Base-by-base conservation (phyloP, 2,797 vertebrate species). In the Phylloscopus collybita region DNA sequence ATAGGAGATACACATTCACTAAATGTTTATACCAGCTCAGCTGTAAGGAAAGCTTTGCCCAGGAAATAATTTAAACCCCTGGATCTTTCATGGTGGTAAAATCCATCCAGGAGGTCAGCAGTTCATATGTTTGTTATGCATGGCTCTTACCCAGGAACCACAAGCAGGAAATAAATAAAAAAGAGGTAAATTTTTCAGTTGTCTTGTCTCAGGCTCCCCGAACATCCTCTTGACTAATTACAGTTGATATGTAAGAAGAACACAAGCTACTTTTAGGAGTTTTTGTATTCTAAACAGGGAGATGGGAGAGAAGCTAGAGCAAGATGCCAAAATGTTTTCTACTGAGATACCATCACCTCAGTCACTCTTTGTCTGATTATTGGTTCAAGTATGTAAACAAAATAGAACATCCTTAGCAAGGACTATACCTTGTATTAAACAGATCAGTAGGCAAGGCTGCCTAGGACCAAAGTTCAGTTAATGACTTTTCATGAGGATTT, bases 21-120 rank as follows among this genome's bases (percentile, higher is more conserved):
- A 91, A 85, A 45, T 83, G 60, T 96, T 91, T 92, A 57, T 40
- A 51, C 17, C 13, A 84, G 53, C 79, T 92, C 59, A 50, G 9
- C 67, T 86, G 18, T 92, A 76, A 90, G 80, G 51, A 86, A 87
- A 56, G 47, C 81, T 95, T 89, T 57, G 44, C 26, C 40, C 93
- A 86, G 90, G 66, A 96, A 88, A 70, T 93, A 88, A 96, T 97
- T 97, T 94, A 81, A 93, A 96, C 30, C 45, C 50, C 59, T 62
- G 71, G 45, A 74, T 87, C 34, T 91, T 96, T 92, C 69, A 74
- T 47, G 29, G 47, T 91, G 62, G 34, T 54, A 81, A 95, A 95
- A 96, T 95, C 94, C 53, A 94, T 94, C 51, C 72, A 90, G 64
- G 47, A 97, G 70, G 54, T 92, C 88, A 97, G 78, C 62, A 93